Evolutionary conservation across 2,888 invertebrate species (phyloP).

Genomic region (Parapristionchus giblindavisi): DNA sequence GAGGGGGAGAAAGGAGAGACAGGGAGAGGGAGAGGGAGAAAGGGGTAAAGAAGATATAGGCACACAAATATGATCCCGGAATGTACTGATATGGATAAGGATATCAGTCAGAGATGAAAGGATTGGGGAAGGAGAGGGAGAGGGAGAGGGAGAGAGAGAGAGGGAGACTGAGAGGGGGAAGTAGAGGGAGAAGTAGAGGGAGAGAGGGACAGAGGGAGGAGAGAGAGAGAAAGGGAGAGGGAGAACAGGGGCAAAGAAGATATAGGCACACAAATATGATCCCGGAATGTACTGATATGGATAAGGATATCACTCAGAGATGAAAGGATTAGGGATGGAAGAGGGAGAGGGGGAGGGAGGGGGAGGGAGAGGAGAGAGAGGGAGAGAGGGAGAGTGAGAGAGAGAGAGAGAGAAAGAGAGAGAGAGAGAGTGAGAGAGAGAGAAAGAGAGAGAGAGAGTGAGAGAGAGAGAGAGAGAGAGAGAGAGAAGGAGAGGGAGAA

Average conservation of each 20-base stretch:
- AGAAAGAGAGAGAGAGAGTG: neutral
- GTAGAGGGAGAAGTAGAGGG: too few species aligned
- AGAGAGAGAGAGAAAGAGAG: constrained; percentile 13
- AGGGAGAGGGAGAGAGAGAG: too few species aligned
- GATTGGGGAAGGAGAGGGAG: too few species aligned
- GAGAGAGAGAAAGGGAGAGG: neutral
- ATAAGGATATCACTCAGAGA: neutral
- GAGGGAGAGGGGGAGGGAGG: neutral
- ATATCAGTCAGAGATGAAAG: neutral
- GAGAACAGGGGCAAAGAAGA: neutral
- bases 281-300: neutral
- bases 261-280: neutral
- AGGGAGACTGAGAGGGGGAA: too few species aligned
- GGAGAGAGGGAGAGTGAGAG: constrained; percentile 1
- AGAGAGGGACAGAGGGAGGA: too few species aligned
- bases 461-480: neutral
- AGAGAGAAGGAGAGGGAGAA: too few species aligned
- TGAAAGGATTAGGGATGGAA: neutral
- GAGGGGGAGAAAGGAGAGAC: neutral
- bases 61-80: neutral
- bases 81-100: neutral
- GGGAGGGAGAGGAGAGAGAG: neutral
- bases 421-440: constrained; percentile 8
- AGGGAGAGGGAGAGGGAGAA: neutral
- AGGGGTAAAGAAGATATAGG: neutral